Evolutionary conservation across 2,888 invertebrate genomes (phyloP).

Genomic region (Ormyrus pomaceus): DNA sequence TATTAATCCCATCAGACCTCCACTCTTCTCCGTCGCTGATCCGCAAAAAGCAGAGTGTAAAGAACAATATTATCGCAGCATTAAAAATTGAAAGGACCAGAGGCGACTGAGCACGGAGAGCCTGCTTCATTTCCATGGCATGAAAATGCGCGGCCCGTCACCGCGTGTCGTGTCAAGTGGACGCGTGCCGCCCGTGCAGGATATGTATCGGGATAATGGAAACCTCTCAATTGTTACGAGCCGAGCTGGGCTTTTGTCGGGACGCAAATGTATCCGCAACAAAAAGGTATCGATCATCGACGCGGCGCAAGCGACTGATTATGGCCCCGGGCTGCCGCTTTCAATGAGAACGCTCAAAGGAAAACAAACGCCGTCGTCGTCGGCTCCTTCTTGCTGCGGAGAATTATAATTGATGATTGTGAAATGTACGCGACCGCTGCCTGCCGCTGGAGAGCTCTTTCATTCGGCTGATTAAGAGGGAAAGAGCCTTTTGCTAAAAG

Average conservation of each 20-base stretch:
- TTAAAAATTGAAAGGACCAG: slow-evolving; percentile 34
- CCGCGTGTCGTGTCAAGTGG: slow-evolving; percentile 64
- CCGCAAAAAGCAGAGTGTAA: slow-evolving; percentile 48
- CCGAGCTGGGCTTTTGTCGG: slow-evolving; percentile 8
- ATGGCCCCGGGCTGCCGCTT: slow-evolving; percentile 30
- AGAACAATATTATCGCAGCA: slow-evolving; percentile 22
- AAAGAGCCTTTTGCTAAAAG: too few relatives aligned
- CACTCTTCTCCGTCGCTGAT: too few relatives aligned
- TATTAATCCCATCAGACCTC: too few relatives aligned
- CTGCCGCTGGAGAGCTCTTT: too few relatives aligned
- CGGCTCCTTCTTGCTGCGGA: background rate
- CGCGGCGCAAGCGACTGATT: slow-evolving; percentile 34
- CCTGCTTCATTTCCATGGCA: slow-evolving; percentile 32
- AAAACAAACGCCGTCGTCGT: background rate
- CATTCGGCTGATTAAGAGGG: too few relatives aligned
- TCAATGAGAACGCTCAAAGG: slow-evolving; percentile 17
- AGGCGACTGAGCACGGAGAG: background rate
- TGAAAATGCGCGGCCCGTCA: slow-evolving; percentile 40
- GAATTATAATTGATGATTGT: too few relatives aligned
- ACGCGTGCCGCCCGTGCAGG: slow-evolving; percentile 58
- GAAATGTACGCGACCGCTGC: too few relatives aligned
- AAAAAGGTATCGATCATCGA: slow-evolving; percentile 17
- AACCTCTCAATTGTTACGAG: slow-evolving; percentile 29
- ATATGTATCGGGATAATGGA: slow-evolving; percentile 28
- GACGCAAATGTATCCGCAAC: background rate